phyloP scores from a whole-genome alignment of 2,888 invertebrate genomes.

The Homarus gammarus region DNA sequence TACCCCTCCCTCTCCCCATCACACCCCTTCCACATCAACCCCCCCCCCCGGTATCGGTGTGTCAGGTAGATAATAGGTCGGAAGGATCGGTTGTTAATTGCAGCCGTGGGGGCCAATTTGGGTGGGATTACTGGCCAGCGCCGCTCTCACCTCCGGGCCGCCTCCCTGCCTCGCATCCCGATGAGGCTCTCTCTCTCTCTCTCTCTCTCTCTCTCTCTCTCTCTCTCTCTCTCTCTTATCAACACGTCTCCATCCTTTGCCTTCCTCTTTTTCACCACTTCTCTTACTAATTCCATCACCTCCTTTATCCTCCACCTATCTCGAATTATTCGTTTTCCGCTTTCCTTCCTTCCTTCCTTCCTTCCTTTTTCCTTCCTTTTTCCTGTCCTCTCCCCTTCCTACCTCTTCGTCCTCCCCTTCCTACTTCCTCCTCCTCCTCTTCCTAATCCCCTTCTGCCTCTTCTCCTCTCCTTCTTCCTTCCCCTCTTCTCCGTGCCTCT shows the following conservation, averaged over 20 bases:
- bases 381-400: not conserved
- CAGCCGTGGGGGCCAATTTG: slow-evolving; percentile 62
- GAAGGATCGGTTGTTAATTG: slow-evolving; percentile 65
- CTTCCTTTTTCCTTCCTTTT: not conserved
- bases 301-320: not conserved
- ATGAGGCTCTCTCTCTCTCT: slow-evolving; percentile 26
- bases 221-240: too few species aligned
- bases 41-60: slow-evolving; percentile 39
- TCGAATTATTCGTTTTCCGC: not conserved
- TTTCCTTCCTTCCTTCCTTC: not conserved
- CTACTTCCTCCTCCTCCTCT: not conserved
- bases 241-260: too few species aligned
- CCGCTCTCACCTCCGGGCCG: not conserved
- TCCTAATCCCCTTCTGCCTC: too few species aligned
- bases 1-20: not conserved
- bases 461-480: too few species aligned
- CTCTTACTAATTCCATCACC: not conserved
- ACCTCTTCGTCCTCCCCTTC: not conserved
- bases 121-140: slow-evolving; percentile 52
- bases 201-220: slow-evolving; percentile 1
- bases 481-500: too few species aligned
- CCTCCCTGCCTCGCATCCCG: slow-evolving; percentile 18
- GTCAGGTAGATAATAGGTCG: slow-evolving; percentile 70
- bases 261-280: too few species aligned
- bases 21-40: not conserved